phyloP scores from a whole-genome alignment of 1,140 invertebrate genomes.

The Cotesia chilonis region DNA sequence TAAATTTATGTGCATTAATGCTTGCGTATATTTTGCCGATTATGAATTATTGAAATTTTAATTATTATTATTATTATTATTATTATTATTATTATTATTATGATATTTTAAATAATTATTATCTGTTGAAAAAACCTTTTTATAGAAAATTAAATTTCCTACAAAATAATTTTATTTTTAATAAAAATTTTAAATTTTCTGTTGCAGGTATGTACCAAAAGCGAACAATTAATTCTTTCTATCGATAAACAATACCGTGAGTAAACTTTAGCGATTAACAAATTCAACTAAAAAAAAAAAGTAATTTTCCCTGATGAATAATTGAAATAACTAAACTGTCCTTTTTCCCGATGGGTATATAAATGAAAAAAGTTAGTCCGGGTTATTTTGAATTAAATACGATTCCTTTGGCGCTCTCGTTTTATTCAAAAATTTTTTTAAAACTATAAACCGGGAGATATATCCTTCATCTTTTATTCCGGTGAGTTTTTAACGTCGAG shows the following conservation, averaged over 20 bases:
- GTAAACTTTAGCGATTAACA: slow-evolving; percentile 5
- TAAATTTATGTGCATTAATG: no score
- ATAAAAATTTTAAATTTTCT: slow-evolving; percentile 5
- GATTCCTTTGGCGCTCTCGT: background rate
- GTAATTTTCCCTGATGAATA: background rate
- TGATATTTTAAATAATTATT: no score
- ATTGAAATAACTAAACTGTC: slow-evolving; percentile 10
- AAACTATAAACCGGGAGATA: slow-evolving; percentile 16
- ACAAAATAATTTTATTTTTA: background rate
- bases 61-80: no score
- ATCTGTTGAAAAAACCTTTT: no score
- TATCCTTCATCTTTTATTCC: slow-evolving; percentile 38
- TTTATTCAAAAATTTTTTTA: slow-evolving; percentile 23
- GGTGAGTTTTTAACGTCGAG: slow-evolving; percentile 27
- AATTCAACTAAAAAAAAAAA: background rate
- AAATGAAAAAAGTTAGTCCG: slow-evolving; percentile 4
- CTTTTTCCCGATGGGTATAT: background rate
- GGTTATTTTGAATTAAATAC: no score
- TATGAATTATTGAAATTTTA: no score
- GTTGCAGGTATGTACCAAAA: slow-evolving; percentile 38
- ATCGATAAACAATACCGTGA: slow-evolving; percentile 18
- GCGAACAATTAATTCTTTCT: background rate
- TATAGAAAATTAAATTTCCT: no score
- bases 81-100: no score
- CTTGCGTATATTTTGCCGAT: no score